phyloP scores from a whole-genome alignment of 1,140 invertebrate genomes.

The Drosophila mojavensis region DNA sequence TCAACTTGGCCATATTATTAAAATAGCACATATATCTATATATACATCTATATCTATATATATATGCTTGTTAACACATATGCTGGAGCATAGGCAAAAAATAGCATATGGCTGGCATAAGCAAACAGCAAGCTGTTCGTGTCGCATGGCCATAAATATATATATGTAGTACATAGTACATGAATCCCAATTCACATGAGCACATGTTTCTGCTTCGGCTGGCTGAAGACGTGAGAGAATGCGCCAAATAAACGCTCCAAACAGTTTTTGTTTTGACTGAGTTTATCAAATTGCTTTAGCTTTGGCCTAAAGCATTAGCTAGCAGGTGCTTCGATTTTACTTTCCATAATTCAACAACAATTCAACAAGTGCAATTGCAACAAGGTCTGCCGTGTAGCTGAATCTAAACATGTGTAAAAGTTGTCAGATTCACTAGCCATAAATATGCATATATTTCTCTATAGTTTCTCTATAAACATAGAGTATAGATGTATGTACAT shows the following conservation, averaged over 20 bases:
- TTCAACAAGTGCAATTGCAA: slow-evolving; percentile 17
- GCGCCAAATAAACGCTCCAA: slow-evolving; percentile 12
- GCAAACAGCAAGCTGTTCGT: slow-evolving; percentile 15
- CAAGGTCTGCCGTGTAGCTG: slow-evolving; percentile 30
- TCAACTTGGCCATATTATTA: slow-evolving; percentile 51
- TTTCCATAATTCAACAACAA: too few relatives aligned
- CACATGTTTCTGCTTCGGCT: slow-evolving; percentile 32
- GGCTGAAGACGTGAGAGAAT: slow-evolving; percentile 35
- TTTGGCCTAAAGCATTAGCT: slow-evolving; percentile 2
- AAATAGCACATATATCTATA: slow-evolving; percentile 31
- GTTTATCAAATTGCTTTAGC: slow-evolving; percentile 11
- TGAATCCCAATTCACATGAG: slow-evolving; percentile 6
- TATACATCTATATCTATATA: slow-evolving; percentile 2
- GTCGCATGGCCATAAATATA: slow-evolving; percentile 17
- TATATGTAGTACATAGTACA: slow-evolving; percentile 15
- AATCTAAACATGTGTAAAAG: slow-evolving; percentile 17
- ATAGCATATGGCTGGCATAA: slow-evolving; percentile 31
- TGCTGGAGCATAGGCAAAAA: slow-evolving; percentile 5
- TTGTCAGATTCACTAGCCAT: too few relatives aligned
- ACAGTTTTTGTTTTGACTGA: slow-evolving; percentile 20
- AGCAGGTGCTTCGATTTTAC: slow-evolving; percentile 53
- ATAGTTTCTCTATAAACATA: neutral
- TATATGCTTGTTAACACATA: slow-evolving; percentile 26
- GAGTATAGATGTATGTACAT: neutral
- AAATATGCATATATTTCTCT: neutral